phyloP scores from a whole-genome alignment of 2,888 invertebrate genomes.

The Pemphredon lugubris region DNA sequence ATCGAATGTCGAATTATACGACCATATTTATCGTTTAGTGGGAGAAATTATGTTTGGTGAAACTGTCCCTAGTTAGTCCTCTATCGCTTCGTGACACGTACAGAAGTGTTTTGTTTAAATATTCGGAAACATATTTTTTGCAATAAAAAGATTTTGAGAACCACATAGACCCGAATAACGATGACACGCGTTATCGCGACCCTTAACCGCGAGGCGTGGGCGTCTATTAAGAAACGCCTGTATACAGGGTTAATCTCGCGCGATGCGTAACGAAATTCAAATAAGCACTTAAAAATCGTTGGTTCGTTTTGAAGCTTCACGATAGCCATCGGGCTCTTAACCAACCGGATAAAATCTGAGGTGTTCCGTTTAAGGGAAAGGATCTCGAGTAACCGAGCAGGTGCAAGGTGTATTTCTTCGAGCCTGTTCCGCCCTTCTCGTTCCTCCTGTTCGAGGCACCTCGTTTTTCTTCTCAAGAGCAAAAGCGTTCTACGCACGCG shows the following conservation, averaged over 20 bases:
- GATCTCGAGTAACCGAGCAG: slow-evolving; percentile 53
- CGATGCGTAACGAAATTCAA: slow-evolving; percentile 10
- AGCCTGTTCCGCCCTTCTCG: slow-evolving; percentile 42
- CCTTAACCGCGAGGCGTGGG: background rate
- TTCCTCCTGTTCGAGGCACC: slow-evolving; percentile 27
- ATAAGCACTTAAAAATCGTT: slow-evolving; percentile 15
- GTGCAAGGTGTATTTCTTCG: slow-evolving; percentile 53
- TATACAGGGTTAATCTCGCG: background rate
- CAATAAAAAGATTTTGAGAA: too few relatives aligned
- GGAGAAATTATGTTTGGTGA: too few relatives aligned
- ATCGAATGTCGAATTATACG: too few relatives aligned
- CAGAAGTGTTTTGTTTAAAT: too few relatives aligned
- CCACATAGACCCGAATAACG: too few relatives aligned
- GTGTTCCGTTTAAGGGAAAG: slow-evolving; percentile 37
- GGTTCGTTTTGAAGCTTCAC: background rate
- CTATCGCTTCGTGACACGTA: too few relatives aligned
- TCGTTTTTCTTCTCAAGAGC: slow-evolving; percentile 54
- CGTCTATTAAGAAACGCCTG: background rate
- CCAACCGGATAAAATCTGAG: slow-evolving; percentile 35
- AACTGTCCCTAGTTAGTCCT: too few relatives aligned
- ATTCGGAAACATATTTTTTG: too few relatives aligned
- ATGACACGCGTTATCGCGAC: background rate
- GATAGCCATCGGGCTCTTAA: slow-evolving; percentile 37
- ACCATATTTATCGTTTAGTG: too few relatives aligned
- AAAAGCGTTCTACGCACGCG: slow-evolving; percentile 34